Evolutionary conservation across 2,797 vertebrate species (phyloP), one percentile per base, ranked within the genome.

Genomic region (Rhadinocentrus ornatus): DNA sequence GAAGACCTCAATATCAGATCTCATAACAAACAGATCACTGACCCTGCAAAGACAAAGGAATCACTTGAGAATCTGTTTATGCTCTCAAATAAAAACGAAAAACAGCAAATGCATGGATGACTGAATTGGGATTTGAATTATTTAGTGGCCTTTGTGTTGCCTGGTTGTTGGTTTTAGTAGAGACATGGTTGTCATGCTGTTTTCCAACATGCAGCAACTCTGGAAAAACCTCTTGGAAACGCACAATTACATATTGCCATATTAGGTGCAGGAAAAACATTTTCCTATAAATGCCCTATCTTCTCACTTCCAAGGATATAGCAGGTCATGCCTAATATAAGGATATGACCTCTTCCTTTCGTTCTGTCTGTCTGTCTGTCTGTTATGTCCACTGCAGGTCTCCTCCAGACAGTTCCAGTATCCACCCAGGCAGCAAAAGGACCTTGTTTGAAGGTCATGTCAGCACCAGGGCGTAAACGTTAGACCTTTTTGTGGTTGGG

Each of bases 401-500:
- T 86, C 78, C 75, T 84, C 82, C 84, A 90, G 89, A 89, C 88
- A 89, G 83, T 92, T 91, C 89, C 88, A 89, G 86, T 90, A 90
- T 91, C 85, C 86, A 86, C 68, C 68, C 83, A 48, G 75, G 87
- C 90, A 87, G 85, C 86, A 85, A 76, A 86, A 88, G 87, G 92
- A 91, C 89, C 90, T 93, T 87, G 91, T 90, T 82, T 92, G 90
- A 95, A 94, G 94, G 93, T 95, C 93, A 94, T 89, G 90, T 92
- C 86, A 90, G 89, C 90, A 88, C 89, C 81, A 69, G 87, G 90
- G 88, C 88, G 90, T 92, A 91, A 94, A 93, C 92, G 90, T 90
- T 91, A 94, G 93, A 94, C 92, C 93, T 92, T 92, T 94, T 92
- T 94, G 94, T 89, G 93, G 93, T 94, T 89, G 88, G 91, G 88